Percentiles rank a stretch among this genome's conserved stretches.
These are phyloP conservation scores for Atta cephalotes DNA, from an alignment of 1,140 invertebrate species.

Conservation along the genomic window DNA sequence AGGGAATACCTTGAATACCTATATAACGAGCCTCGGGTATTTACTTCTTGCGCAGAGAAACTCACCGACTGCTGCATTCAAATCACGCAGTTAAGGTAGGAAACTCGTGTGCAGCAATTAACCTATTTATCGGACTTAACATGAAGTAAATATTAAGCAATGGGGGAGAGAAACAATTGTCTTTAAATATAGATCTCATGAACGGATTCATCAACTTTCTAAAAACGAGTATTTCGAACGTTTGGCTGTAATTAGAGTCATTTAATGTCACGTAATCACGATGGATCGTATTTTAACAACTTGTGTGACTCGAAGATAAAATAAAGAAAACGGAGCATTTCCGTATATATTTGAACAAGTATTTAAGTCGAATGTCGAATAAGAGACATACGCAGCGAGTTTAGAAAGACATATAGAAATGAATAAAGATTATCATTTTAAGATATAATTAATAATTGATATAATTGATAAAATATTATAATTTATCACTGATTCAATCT, in stretches of 20 bases:
- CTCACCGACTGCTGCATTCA: slow-evolving; percentile 31
- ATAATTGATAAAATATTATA: neutral
- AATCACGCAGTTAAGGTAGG: slow-evolving; percentile 15
- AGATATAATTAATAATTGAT: neutral
- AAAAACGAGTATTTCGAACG: slow-evolving; percentile 4
- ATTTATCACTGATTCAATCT: neutral
- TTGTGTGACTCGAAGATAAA: neutral
- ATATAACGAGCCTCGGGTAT: neutral
- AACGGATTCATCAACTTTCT: slow-evolving; percentile 33
- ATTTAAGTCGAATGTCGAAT: neutral
- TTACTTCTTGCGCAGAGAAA: slow-evolving; percentile 24
- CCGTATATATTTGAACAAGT: neutral
- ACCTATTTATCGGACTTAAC: slow-evolving; percentile 55
- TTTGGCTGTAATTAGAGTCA: slow-evolving; percentile 42
- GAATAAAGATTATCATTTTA: slow-evolving; percentile 1
- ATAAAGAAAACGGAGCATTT: no score
- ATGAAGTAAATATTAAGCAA: slow-evolving; percentile 51
- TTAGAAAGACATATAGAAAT: neutral
- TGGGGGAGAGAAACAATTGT: neutral
- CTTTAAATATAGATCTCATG: slow-evolving; percentile 36
- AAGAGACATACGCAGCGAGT: neutral
- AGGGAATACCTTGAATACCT: neutral
- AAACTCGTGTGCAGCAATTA: slow-evolving; percentile 54
- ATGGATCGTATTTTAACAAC: slow-evolving; percentile 13
- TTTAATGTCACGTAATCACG: slow-evolving; percentile 27